Conservation (phyloP, 2,113 vertebrate genomes). For the Myrmecophaga tridactyla region DNA sequence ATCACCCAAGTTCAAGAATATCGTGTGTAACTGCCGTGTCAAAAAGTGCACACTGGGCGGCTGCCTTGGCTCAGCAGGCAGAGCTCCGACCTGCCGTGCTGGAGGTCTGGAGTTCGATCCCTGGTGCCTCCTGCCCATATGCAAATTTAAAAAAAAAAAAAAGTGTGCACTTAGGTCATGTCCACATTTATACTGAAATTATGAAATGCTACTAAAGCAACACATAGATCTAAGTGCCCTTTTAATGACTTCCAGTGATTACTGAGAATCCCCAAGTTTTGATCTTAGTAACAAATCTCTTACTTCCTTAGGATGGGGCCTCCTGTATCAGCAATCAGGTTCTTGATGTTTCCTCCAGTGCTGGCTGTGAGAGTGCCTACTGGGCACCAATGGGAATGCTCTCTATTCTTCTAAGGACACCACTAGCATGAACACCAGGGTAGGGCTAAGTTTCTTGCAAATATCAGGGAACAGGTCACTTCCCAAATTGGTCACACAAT, state of each 20-base stretch:
- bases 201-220: neutral
- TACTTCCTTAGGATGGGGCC: neutral
- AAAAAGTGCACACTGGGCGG: neutral
- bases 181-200: neutral
- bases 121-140: no score
- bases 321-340: neutral
- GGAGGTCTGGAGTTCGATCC: no score
- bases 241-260: neutral
- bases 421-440: fast-evolving
- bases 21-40: neutral
- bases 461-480: neutral
- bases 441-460: neutral
- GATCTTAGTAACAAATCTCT: neutral
- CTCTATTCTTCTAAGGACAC: neutral
- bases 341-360: neutral
- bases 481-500: neutral
- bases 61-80: no score
- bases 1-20: neutral
- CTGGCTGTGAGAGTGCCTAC: neutral
- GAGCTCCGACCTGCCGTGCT: no score
- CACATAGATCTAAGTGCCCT: neutral
- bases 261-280: neutral
- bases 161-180: neutral
- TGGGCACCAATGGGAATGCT: neutral
- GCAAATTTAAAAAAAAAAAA: no score